Percentiles rank a stretch among this genome's conserved stretches.
These are phyloP conservation scores for Uria lomvia DNA, from an alignment of 2,113 vertebrate species.

Conservation along the genomic window DNA sequence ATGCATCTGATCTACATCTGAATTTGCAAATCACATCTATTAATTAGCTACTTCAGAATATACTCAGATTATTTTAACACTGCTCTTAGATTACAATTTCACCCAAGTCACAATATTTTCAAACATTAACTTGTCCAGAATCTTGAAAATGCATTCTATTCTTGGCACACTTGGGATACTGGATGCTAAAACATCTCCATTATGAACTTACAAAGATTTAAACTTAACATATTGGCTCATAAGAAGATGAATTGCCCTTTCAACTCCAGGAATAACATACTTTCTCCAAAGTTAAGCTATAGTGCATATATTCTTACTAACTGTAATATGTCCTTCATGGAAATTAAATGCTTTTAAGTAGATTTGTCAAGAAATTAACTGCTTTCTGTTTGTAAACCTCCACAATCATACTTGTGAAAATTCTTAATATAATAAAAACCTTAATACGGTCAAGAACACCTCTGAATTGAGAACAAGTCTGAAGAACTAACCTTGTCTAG, in stretches of 20 bases:
- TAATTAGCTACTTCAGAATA: neutral
- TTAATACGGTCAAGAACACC: neutral
- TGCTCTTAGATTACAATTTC: neutral
- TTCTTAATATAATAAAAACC: neutral
- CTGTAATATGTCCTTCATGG: neutral
- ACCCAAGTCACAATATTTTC: neutral
- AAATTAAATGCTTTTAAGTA: neutral
- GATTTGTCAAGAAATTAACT: neutral
- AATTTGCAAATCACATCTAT: neutral
- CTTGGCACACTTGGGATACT: neutral
- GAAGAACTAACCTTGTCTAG: neutral
- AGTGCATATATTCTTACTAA: neutral
- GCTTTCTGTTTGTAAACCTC: neutral
- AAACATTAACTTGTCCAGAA: neutral
- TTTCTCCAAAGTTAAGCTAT: neutral
- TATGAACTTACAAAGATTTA: neutral
- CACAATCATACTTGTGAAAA: neutral
- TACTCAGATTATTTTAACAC: neutral
- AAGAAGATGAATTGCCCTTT: neutral
- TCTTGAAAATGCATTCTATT: neutral
- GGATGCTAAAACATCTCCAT: neutral
- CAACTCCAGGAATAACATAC: neutral
- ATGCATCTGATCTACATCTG: neutral
- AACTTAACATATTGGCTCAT: neutral
- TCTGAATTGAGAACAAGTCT: neutral